These are phyloP conservation scores for Argyrosomus regius DNA, from an alignment of 2,797 vertebrate species.

Conservation along the genomic window DNA sequence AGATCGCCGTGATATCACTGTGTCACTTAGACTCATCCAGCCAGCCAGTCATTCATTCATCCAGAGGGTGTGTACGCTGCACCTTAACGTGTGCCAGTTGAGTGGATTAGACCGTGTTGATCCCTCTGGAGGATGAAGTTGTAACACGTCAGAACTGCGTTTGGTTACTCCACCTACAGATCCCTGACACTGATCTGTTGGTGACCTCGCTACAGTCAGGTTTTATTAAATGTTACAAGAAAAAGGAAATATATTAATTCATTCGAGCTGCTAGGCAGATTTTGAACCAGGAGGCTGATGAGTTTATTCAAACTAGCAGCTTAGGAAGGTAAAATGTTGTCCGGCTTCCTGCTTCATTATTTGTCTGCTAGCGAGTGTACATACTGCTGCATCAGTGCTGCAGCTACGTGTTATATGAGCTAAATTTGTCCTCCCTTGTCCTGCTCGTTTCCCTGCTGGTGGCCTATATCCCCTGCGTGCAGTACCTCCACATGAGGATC, in stretches of 20 bases:
- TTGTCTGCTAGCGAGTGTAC: background rate
- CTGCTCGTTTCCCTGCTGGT: constrained; percentile 18
- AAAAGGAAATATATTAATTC: background rate
- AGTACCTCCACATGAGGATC: constrained; percentile 17
- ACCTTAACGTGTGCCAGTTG: constrained; percentile 19
- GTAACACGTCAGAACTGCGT: background rate
- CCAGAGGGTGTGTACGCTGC: constrained; percentile 19
- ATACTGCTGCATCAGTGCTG: constrained; percentile 38
- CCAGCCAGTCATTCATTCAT: constrained; percentile 14
- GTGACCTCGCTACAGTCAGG: background rate
- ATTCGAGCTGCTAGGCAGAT: background rate
- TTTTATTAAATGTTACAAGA: background rate
- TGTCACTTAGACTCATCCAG: constrained; percentile 25
- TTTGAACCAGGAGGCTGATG: too few relatives aligned
- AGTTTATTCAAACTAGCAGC: too few relatives aligned
- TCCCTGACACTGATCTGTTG: background rate
- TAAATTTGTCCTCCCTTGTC: constrained; percentile 43
- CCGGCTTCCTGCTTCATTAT: background rate
- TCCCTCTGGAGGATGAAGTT: constrained; percentile 10
- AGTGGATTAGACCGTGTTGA: constrained; percentile 32
- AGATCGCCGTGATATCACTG: constrained; percentile 26
- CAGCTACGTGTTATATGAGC: constrained; percentile 22
- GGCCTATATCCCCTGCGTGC: background rate
- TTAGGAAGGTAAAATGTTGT: background rate
- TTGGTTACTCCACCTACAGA: background rate